Percentiles rank a stretch among this genome's conserved stretches.
These are phyloP conservation scores for Peromyscus melanophrys DNA, from an alignment of 2,797 vertebrate species.

Conservation along the genomic window DNA sequence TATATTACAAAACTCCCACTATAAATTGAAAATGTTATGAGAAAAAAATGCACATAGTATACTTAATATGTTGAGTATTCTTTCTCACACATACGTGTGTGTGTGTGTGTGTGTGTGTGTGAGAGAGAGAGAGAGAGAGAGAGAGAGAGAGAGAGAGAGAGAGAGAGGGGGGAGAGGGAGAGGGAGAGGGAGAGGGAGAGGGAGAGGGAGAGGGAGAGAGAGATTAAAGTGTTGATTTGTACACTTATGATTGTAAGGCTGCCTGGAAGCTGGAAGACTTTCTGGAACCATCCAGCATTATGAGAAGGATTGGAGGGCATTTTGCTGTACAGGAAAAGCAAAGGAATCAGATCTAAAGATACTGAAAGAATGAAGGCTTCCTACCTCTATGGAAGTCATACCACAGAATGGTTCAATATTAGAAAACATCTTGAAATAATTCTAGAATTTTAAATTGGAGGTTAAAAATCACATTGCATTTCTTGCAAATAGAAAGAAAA, in stretches of 20 bases:
- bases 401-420: neutral
- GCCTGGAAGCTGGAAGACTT: neutral
- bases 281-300: neutral
- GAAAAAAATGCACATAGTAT: neutral
- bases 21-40: neutral
- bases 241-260: neutral
- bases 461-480: neutral
- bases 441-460: neutral
- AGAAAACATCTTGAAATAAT: constrained; percentile 22
- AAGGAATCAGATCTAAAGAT: neutral
- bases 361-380: neutral
- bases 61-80: neutral
- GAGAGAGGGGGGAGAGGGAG: too few relatives aligned
- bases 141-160: too few relatives aligned
- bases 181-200: neutral
- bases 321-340: neutral
- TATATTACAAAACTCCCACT: neutral
- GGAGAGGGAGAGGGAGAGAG: neutral
- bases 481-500: neutral
- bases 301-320: neutral
- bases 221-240: neutral
- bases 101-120: too few relatives aligned
- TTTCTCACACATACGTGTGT: neutral
- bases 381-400: neutral
- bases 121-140: too few relatives aligned